phyloP scores from a whole-genome alignment of 2,888 invertebrate species.

The Anorthoa munda region DNA sequence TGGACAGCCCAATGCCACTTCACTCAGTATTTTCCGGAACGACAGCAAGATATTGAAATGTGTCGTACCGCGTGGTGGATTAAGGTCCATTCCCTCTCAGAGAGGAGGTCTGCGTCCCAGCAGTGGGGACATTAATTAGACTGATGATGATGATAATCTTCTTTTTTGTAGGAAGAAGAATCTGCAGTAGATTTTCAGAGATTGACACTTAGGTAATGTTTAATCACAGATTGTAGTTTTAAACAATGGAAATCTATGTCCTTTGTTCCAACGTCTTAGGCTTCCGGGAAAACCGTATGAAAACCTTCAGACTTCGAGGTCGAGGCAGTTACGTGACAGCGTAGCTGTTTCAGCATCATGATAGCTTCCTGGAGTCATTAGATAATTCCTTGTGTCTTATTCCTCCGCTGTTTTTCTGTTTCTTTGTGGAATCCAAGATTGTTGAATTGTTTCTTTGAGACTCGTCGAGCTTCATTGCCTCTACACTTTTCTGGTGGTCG shows the following conservation, averaged over 20 bases:
- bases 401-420: not conserved
- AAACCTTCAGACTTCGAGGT: constrained; percentile 28
- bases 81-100: no score
- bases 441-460: not conserved
- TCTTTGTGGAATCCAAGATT: not conserved
- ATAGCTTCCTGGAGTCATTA: not conserved
- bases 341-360: not conserved
- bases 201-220: not conserved
- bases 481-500: not conserved
- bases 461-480: not conserved
- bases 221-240: not conserved
- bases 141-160: no score
- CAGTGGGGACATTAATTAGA: no score
- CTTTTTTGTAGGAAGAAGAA: constrained; percentile 3
- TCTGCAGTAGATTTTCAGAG: constrained; percentile 3
- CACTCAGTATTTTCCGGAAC: not conserved
- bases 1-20: not conserved
- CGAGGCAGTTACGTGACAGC: constrained; percentile 2
- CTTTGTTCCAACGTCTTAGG: constrained; percentile 18
- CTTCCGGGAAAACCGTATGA: constrained; percentile 29
- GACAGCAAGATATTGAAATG: not conserved
- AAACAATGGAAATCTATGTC: constrained; percentile 44
- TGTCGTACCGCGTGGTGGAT: no score
- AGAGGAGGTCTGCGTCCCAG: no score
- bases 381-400: not conserved